Evolutionary conservation across 2,113 vertebrate species (phyloP), one percentile per base, ranked within the genome.

Genomic region (Eptesicus fuscus): DNA sequence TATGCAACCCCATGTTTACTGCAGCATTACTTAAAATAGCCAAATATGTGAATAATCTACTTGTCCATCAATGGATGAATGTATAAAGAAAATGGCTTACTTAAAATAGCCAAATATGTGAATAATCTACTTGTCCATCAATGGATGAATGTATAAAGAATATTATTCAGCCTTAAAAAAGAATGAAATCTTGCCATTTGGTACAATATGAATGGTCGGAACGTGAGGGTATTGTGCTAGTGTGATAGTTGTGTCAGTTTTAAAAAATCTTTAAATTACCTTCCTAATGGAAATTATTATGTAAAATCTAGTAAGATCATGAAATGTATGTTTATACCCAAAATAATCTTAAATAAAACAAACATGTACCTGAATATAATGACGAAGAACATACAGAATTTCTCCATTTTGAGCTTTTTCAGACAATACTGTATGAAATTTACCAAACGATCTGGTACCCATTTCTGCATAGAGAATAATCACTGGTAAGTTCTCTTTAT

Each of bases 381-480:
- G 99, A 1, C 99, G 99, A 65, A 99, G 98, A 95, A 99, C 98
- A 96, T 99, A 99, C 22, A 98, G 87, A 47, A 99, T 98, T 93
- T 98, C 98, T 32, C 98, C 99, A 63, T 98, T 98, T 79, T 97
- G 94, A 0, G 99, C 99, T 97, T 98, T 99, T 97, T 99, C 98
- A 80, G 98, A 98, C 56, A 99, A 98, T 67, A 98, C 97, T 97
- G 98, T 99, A 97, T 99, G 99, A 98, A 99, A 99, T 74, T 97
- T 98, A 77, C 94, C 98, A 93, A 99, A 99, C 44, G 98, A 98
- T 97, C 98, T 99, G 0, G 99, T 99, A 95, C 99, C 99, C 40
- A 99, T 98, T 98, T 99, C 99, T 88, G 99, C 99, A 97, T 99
- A 99, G 12, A 99, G 99, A 96, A 99, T 98, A 96, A 98, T 98